phyloP scores from a whole-genome alignment of 2,888 invertebrate genomes.

The Litoditis marina region DNA sequence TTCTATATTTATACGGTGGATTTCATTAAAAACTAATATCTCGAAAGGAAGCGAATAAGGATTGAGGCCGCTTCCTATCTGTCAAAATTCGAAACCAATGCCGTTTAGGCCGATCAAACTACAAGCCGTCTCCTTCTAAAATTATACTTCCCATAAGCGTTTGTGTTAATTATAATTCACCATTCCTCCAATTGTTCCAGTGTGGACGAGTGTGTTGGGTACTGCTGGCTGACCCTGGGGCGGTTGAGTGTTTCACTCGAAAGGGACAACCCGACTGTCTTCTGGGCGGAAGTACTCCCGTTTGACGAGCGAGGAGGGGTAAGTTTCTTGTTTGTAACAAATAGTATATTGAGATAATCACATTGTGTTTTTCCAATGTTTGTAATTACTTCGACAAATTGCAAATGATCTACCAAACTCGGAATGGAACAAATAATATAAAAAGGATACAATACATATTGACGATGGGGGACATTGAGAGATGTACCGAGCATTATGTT shows the following conservation, averaged over 20 bases:
- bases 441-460: neutral
- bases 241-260: slow-evolving; percentile 46
- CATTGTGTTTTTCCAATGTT: neutral
- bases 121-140: neutral
- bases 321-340: neutral
- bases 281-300: slow-evolving; percentile 61
- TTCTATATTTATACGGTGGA: too few relatives aligned
- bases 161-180: too few relatives aligned
- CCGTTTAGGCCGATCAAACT: neutral
- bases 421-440: too few relatives aligned
- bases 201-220: slow-evolving; percentile 60
- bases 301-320: slow-evolving; percentile 60
- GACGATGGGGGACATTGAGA: neutral
- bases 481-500: too few relatives aligned
- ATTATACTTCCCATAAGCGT: too few relatives aligned
- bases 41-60: too few relatives aligned
- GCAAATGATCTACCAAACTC: too few relatives aligned
- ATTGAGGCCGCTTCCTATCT: too few relatives aligned
- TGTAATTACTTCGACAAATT: neutral
- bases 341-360: slow-evolving; percentile 16
- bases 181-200: too few relatives aligned
- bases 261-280: slow-evolving; percentile 51
- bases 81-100: too few relatives aligned
- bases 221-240: slow-evolving; percentile 57
- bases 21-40: too few relatives aligned